phyloP scores from a whole-genome alignment of 1,140 invertebrate species.

The Drosophila bocqueti region DNA sequence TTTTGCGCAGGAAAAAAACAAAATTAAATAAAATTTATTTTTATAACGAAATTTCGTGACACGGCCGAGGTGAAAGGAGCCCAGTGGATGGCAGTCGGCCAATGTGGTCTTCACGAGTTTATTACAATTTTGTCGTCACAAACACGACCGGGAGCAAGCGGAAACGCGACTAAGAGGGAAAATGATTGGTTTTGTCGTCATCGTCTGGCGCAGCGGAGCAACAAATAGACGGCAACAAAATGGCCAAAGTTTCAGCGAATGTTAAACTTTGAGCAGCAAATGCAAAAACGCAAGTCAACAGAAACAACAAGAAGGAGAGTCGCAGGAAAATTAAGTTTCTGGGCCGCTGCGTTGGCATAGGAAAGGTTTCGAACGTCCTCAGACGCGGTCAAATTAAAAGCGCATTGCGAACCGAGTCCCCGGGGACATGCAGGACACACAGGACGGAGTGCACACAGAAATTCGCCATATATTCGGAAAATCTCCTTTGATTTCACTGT shows the following conservation, averaged over 20 bases:
- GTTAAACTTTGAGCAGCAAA: conserved; percentile 65
- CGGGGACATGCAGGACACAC: conserved; percentile 2
- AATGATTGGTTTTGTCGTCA: conserved; percentile 72
- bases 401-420: conserved; percentile 47
- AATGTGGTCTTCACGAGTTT: conserved; percentile 67
- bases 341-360: conserved; percentile 69
- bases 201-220: conserved; percentile 73
- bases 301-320: conserved; percentile 33
- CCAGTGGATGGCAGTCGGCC: conserved; percentile 64
- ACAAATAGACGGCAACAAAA: conserved; percentile 73
- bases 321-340: conserved; percentile 73
- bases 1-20: not conserved
- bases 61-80: conserved; percentile 15
- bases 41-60: conserved; percentile 75
- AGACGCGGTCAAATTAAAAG: conserved; percentile 76
- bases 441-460: not conserved
- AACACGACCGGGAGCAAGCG: conserved; percentile 29
- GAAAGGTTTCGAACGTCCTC: conserved; percentile 55
- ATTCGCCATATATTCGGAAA: no score
- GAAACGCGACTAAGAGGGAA: conserved; percentile 37
- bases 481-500: not conserved
- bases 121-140: conserved; percentile 69
- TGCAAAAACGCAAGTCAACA: conserved; percentile 67
- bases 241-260: conserved; percentile 69
- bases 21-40: conserved; percentile 49